A percentile compares a stretch with the other conserved stretches of the same genome.
These are phyloP conservation scores for Melierax canorus DNA, from an alignment of 2,113 vertebrate species.

Conservation along the genomic window DNA sequence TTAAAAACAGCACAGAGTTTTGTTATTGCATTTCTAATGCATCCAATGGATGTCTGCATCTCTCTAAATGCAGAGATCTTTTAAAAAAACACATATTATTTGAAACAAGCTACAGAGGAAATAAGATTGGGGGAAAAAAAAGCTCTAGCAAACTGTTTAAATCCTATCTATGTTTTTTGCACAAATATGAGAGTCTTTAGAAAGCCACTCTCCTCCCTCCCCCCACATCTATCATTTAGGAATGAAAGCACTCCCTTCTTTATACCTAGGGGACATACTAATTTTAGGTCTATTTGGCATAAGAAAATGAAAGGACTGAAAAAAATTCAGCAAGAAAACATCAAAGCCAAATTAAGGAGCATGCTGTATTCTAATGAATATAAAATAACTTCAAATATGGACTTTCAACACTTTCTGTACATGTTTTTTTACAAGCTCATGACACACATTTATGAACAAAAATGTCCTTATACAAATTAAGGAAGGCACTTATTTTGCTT, in stretches of 20 bases:
- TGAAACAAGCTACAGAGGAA: not conserved
- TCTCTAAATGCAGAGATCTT: not conserved
- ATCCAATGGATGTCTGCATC: not conserved
- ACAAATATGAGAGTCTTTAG: not conserved
- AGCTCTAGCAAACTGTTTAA: not conserved
- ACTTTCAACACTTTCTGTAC: not conserved
- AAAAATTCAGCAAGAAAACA: conserved; percentile 34
- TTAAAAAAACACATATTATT: not conserved
- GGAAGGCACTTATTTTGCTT: not conserved
- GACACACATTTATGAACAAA: not conserved
- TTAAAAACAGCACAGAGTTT: not conserved
- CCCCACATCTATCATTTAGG: not conserved
- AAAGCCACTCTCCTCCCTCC: not conserved
- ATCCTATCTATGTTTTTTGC: not conserved
- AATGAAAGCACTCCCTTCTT: conserved; percentile 17
- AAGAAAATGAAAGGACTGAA: conserved; percentile 43
- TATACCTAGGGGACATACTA: conserved; percentile 14
- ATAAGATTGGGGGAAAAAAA: not conserved
- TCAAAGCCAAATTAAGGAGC: not conserved
- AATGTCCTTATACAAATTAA: conserved; percentile 10
- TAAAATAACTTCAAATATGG: not conserved
- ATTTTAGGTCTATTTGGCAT: conserved; percentile 15
- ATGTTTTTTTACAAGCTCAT: not conserved
- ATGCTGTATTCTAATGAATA: not conserved
- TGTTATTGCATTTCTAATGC: not conserved